Percentiles rank a stretch among this genome's conserved stretches.
These are phyloP conservation scores for Acrocyrtus sp. DNA, from an alignment of 2,888 invertebrate species.

Conservation along the genomic window DNA sequence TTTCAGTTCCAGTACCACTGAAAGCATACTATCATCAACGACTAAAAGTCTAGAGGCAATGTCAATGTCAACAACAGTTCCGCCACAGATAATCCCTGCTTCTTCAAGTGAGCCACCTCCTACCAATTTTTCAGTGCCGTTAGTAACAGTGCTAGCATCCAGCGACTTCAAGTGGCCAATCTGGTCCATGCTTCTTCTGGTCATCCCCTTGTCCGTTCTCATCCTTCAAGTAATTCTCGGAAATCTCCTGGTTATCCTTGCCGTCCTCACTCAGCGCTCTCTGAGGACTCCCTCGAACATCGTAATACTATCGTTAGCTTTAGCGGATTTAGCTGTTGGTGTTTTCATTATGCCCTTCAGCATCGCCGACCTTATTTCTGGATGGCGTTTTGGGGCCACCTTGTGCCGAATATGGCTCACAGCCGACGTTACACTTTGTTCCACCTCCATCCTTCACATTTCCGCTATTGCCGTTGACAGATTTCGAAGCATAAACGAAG, in stretches of 20 bases:
- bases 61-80: too few relatives aligned
- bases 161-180: constrained; percentile 7
- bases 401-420: constrained; percentile 57
- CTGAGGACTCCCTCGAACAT: constrained; percentile 59
- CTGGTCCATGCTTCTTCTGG: constrained; percentile 9
- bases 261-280: constrained; percentile 46
- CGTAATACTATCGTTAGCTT: constrained; percentile 56
- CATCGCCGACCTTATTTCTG: constrained; percentile 43
- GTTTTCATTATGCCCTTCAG: constrained; percentile 59
- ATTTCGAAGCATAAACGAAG: constrained; percentile 60
- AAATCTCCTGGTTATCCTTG: constrained; percentile 57
- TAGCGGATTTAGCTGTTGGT: constrained; percentile 57
- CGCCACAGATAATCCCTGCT: too few relatives aligned
- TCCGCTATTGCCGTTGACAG: constrained; percentile 60
- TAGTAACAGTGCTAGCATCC: too few relatives aligned
- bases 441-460: constrained; percentile 59
- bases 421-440: constrained; percentile 58
- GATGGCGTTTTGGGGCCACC: constrained; percentile 45
- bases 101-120: too few relatives aligned
- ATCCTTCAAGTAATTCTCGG: constrained; percentile 53
- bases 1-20: too few relatives aligned
- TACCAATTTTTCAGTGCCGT: too few relatives aligned
- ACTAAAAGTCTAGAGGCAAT: too few relatives aligned
- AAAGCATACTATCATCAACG: too few relatives aligned
- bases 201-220: constrained; percentile 22